phyloP scores from a whole-genome alignment of 2,113 vertebrate genomes.

The Paraplagusia blochii region DNA sequence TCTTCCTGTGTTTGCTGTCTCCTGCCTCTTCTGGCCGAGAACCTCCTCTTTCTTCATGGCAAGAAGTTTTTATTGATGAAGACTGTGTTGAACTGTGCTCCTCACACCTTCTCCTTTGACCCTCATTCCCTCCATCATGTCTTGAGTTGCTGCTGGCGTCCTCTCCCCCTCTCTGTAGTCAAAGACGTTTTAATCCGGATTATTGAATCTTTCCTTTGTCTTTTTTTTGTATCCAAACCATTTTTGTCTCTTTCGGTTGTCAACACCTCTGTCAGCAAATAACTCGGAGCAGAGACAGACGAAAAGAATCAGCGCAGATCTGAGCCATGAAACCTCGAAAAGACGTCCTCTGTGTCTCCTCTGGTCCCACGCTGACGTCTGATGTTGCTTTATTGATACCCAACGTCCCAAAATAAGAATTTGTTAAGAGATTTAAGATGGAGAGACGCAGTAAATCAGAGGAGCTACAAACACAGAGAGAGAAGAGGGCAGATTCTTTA shows the following conservation, averaged over 20 bases:
- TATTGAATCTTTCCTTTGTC: not conserved
- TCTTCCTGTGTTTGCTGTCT: not conserved
- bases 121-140: slow-evolving; percentile 55
- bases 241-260: not conserved
- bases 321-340: not conserved
- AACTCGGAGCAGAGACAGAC: not conserved
- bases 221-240: not conserved
- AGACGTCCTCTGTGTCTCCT: not conserved
- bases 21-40: not conserved
- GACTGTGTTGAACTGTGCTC: slow-evolving; percentile 62
- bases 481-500: no score
- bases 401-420: not conserved
- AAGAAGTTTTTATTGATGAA: slow-evolving; percentile 69
- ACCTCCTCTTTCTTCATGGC: not conserved
- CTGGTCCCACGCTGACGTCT: not conserved
- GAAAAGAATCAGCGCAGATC: not conserved
- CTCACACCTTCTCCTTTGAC: slow-evolving; percentile 66
- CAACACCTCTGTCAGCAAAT: not conserved
- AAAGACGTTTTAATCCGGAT: slow-evolving; percentile 20
- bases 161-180: slow-evolving; percentile 24
- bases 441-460: not conserved
- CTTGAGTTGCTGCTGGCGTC: slow-evolving; percentile 57
- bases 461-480: not conserved
- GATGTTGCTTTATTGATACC: not conserved
- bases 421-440: not conserved